phyloP scores from a whole-genome alignment of 1,140 invertebrate genomes.

The Aphelinus certus region DNA sequence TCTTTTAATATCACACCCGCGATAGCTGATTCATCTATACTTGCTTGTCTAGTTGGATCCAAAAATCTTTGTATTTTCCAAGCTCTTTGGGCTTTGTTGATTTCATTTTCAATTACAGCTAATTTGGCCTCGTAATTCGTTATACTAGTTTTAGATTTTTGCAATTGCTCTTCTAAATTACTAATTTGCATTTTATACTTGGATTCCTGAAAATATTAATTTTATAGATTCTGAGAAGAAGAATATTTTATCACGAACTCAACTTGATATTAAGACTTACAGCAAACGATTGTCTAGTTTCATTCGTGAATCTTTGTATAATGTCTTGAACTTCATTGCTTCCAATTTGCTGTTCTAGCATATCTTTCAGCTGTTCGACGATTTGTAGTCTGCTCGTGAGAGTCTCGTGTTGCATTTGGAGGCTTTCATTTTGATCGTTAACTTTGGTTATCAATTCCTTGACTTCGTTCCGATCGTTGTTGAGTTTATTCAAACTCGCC shows the following conservation, averaged over 20 bases:
- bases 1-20: not conserved
- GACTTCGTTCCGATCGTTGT: constrained; percentile 48
- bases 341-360: constrained; percentile 58
- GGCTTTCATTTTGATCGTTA: constrained; percentile 44
- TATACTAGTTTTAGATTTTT: constrained; percentile 46
- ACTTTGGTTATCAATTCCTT: constrained; percentile 51
- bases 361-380: constrained; percentile 56
- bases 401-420: constrained; percentile 49
- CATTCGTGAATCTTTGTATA: constrained; percentile 53
- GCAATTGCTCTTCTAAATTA: constrained; percentile 51
- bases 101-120: constrained; percentile 51
- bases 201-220: constrained; percentile 48
- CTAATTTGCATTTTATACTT: constrained; percentile 52
- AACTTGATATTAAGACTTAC: constrained; percentile 43
- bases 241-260: too few relatives aligned
- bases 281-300: constrained; percentile 50
- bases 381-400: constrained; percentile 52
- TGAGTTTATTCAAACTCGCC: constrained; percentile 44
- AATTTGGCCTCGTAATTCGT: constrained; percentile 50
- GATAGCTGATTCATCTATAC: constrained; percentile 1
- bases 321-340: constrained; percentile 48
- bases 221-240: too few relatives aligned
- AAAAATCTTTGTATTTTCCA: constrained; percentile 42
- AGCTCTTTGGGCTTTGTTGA: constrained; percentile 50
- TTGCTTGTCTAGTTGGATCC: constrained; percentile 23